A percentile compares a stretch with the other conserved stretches of the same genome.
These are phyloP conservation scores for Pomatostomus ruficeps DNA, from an alignment of 2,113 vertebrate genomes.

Conservation along the genomic window DNA sequence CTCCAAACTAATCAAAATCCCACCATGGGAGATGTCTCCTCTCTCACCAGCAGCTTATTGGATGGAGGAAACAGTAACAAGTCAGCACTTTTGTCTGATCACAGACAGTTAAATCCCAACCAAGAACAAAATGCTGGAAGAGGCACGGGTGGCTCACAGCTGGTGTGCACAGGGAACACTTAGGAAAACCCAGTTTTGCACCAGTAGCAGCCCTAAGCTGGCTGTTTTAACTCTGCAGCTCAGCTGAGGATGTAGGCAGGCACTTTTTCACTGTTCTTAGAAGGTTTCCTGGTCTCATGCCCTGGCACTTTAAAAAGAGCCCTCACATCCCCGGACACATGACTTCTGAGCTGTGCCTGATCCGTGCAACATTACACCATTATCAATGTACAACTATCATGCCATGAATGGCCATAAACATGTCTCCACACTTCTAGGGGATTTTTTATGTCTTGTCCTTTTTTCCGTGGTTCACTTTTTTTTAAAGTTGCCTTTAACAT, in stretches of 20 bases:
- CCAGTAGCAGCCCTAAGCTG: neutral
- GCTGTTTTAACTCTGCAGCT: neutral
- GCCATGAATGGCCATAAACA: neutral
- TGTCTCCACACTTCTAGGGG: neutral
- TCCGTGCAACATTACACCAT: rapidly evolving
- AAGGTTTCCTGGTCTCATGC: neutral
- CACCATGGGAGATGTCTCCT: neutral
- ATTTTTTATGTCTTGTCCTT: neutral
- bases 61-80: neutral
- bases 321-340: neutral
- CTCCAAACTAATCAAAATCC: neutral
- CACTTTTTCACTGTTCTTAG: neutral
- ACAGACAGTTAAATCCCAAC: neutral
- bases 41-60: neutral
- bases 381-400: neutral
- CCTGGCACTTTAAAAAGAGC: neutral
- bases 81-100: neutral
- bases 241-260: neutral
- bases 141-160: neutral
- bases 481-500: neutral
- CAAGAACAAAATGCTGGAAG: neutral
- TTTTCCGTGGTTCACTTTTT: neutral
- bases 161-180: neutral
- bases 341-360: neutral
- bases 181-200: neutral